Base-by-base conservation (phyloP, 2,888 invertebrate species). In the Conus canariensis region DNA sequence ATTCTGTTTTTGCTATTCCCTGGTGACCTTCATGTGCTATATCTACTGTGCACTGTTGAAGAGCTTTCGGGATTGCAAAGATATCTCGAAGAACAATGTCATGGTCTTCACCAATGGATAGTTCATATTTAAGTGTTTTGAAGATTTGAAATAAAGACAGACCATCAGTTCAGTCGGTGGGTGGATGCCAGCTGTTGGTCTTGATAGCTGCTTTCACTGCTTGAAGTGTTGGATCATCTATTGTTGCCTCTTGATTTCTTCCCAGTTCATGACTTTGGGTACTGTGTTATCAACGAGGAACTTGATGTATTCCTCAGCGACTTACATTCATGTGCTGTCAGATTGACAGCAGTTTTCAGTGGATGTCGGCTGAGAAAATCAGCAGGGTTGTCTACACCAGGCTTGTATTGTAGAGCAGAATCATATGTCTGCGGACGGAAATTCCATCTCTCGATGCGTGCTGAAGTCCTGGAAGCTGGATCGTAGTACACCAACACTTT, bases 1-100 rank as follows among this genome's bases (percentile, higher is more conserved):
- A 10, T 30, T 80, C 45, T 16, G 77, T 80, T 22, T 90, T 85
- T 89, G 92, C 92, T 19, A 93, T 89, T 6, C 93, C 93, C 86
- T 92, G 93, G 87, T 94, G 93, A 25, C 92, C 92, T 67, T 90
- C 91, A 85, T 94, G 93, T 45, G 93, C 93, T 74, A 93, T 88
- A 12, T 80, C 16, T 7, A 80, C 30, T 16, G 30, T 80, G 9
- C 77, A 30, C 7, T 80, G 45, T 3, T 80, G 77, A 25, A 80
- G 77, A 30, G 30, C 25, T 30, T 80, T 14, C 7, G 77, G 77
- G 22, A 80, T 30, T 12, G 14, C 77, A 9, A 25, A 9, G 30
- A 10, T 25, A 30, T 30, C 9, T 9, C 45, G 25, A 16, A 80
- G 77, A 30, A 80, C 8, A 16, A 80, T 30, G 8, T 30, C 77